Evolutionary conservation across 2,797 vertebrate species (phyloP).

Genomic region (Gymnopithys bicolor): DNA sequence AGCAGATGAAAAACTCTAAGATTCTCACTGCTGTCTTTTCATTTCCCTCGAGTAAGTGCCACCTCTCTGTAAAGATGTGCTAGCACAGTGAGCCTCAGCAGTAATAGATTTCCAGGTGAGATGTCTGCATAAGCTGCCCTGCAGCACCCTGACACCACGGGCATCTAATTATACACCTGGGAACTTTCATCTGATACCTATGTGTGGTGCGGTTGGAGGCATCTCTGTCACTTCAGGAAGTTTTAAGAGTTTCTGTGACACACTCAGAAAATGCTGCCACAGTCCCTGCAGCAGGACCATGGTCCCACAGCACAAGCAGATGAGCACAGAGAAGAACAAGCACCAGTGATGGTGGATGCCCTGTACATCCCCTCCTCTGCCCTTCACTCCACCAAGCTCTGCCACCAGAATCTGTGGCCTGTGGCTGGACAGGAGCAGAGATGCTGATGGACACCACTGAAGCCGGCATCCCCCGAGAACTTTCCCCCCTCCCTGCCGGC

Average conservation of each 20-base stretch:
- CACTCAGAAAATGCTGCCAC: not conserved
- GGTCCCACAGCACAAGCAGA: accelerated
- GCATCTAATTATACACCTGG: not conserved
- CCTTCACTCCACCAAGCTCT: not conserved
- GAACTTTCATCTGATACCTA: not conserved
- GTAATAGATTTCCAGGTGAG: slow-evolving; percentile 14
- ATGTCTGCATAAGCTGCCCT: not conserved
- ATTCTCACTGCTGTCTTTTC: not conserved
- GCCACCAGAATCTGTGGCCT: accelerated
- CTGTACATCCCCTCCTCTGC: not conserved
- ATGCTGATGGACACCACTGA: not conserved
- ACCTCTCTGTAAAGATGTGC: not conserved
- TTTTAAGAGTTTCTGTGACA: not conserved
- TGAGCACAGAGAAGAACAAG: not conserved
- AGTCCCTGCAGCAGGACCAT: not conserved
- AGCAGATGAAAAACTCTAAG: not conserved
- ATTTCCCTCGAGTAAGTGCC: not conserved
- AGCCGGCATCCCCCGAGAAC: not conserved
- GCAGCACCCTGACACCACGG: not conserved
- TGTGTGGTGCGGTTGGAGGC: accelerated
- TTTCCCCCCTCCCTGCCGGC: not conserved
- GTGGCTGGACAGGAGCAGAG: not conserved
- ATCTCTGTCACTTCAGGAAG: not conserved
- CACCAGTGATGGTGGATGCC: accelerated
- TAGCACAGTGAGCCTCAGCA: not conserved